These are phyloP conservation scores for Notodonta dromedarius DNA, from an alignment of 2,888 invertebrate genomes.

Conservation along the genomic window DNA sequence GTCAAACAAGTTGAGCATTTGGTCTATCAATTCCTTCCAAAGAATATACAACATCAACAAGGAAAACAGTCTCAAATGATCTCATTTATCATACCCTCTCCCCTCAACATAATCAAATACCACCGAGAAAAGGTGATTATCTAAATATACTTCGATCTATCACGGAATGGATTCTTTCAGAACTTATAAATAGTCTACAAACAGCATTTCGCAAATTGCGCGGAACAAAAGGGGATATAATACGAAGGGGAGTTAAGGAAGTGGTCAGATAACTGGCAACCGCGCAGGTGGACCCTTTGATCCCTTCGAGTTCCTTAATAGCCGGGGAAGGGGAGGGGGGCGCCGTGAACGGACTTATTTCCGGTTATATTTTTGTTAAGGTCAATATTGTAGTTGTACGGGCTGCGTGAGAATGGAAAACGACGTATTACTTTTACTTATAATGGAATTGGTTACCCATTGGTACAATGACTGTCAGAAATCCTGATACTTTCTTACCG, in stretches of 20 bases:
- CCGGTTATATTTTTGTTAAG: neutral
- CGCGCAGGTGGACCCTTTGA: conserved; percentile 16
- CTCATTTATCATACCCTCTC: conserved; percentile 4
- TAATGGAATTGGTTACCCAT: no score
- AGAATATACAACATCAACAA: neutral
- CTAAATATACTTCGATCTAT: conserved; percentile 4
- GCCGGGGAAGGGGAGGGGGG: neutral
- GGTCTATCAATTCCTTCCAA: neutral
- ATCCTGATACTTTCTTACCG: no score
- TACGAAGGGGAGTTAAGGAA: conserved; percentile 6
- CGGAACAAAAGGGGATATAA: conserved; percentile 6
- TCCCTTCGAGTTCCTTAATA: conserved; percentile 6
- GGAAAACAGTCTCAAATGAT: neutral
- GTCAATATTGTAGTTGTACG: neutral
- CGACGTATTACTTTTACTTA: no score
- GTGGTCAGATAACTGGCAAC: conserved; percentile 9
- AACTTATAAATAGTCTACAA: conserved; percentile 3
- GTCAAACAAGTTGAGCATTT: neutral
- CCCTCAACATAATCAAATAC: neutral
- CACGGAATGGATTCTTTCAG: neutral
- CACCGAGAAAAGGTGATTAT: conserved; percentile 3
- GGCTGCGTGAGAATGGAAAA: neutral
- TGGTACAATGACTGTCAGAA: no score
- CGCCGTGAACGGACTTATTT: neutral
- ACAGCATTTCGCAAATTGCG: neutral